Percentiles rank a stretch among this genome's conserved stretches.
Conservation (phyloP, 2,888 invertebrate genomes). For the Tillus elongatus region DNA sequence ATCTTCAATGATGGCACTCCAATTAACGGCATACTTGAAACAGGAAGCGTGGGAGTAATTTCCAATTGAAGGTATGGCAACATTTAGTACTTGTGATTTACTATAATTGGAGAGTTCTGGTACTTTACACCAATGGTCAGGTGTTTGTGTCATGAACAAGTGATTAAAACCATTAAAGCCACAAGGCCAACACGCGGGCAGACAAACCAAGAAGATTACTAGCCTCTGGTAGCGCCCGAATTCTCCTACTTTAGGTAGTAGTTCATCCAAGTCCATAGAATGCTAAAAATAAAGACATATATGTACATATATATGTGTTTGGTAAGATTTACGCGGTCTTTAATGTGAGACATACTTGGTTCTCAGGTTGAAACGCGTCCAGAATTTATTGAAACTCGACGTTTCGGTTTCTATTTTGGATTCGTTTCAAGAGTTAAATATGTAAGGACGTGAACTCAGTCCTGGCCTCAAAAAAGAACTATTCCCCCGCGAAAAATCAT, state of each 20-base stretch:
- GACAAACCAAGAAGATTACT: constrained; percentile 74
- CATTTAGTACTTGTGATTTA: constrained; percentile 48
- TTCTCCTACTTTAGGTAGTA: constrained; percentile 78
- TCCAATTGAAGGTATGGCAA: constrained; percentile 56
- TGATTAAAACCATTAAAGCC: constrained; percentile 91
- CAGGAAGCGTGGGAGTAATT: constrained; percentile 67
- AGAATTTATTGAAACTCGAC: no score
- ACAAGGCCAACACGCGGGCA: constrained; percentile 83
- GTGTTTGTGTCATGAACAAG: constrained; percentile 82
- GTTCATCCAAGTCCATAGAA: constrained; percentile 67
- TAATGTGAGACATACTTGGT: no score
- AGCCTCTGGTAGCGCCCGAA: constrained; percentile 83
- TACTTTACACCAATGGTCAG: constrained; percentile 77
- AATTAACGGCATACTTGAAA: constrained; percentile 62
- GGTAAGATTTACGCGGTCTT: no score
- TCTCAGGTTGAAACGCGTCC: no score
- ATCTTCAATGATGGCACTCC: constrained; percentile 47
- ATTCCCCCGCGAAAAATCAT: no score
- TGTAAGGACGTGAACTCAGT: no score
- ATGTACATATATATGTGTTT: no score
- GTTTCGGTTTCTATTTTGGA: no score
- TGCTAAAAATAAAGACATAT: no score
- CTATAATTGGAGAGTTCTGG: constrained; percentile 56
- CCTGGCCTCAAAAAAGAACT: no score
- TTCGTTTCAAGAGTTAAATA: no score